Evolutionary conservation across 1,140 invertebrate genomes (phyloP).

Genomic region (Probaryconus sp.): DNA sequence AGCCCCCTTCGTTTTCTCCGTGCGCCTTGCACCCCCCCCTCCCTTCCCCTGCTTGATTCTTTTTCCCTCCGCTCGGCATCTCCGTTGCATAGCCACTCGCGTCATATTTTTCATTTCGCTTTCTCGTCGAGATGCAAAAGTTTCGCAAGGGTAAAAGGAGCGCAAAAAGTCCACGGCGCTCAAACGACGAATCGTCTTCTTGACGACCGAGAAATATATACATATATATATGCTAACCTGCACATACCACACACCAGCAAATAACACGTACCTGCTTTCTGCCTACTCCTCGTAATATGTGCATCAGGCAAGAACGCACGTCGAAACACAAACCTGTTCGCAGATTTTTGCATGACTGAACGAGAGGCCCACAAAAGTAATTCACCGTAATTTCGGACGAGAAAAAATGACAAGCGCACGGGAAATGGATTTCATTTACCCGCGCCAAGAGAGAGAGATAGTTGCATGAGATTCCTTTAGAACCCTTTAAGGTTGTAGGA

Average conservation of each 20-base stretch:
- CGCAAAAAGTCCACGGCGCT: slow-evolving; percentile 53
- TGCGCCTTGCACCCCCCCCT: slow-evolving; percentile 10
- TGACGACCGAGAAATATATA: slow-evolving; percentile 16
- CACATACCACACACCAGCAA: no score
- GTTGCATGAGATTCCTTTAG: no score
- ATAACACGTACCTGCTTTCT: no score
- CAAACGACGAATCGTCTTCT: slow-evolving; percentile 62
- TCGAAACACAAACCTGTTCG: slow-evolving; percentile 6
- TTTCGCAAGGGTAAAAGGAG: slow-evolving; percentile 67
- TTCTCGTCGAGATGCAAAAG: slow-evolving; percentile 67
- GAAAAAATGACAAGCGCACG: slow-evolving; percentile 4
- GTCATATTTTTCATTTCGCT: slow-evolving; percentile 38
- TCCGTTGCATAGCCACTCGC: slow-evolving; percentile 21
- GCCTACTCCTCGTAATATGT: no score
- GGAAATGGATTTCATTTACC: slow-evolving; percentile 17
- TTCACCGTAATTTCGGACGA: slow-evolving; percentile 29
- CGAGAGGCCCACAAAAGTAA: slow-evolving; percentile 34
- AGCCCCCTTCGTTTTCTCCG: slow-evolving; percentile 50
- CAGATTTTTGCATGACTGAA: slow-evolving; percentile 45
- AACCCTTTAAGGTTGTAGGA: no score
- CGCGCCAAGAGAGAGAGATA: not conserved
- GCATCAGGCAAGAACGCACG: slow-evolving; percentile 13
- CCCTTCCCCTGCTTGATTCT: not conserved
- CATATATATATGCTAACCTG: slow-evolving; percentile 1
- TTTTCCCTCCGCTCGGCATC: slow-evolving; percentile 25